Evolutionary conservation across 2,888 invertebrate genomes (phyloP), one percentile per base, ranked within the genome.

Genomic region (Kryphioiulus occultus): DNA sequence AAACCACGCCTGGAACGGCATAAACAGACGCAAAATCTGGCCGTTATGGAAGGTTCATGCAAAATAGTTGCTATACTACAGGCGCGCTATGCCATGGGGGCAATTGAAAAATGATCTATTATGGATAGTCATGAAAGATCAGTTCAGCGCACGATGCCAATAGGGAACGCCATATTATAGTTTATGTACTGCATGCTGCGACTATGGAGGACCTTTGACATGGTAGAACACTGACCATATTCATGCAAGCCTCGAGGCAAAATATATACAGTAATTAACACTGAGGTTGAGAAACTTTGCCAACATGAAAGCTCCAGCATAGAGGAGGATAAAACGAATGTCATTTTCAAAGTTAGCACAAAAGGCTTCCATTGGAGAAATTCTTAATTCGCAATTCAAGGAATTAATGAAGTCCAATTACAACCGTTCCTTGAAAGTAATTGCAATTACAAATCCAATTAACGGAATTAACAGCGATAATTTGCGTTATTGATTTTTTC

Each of bases 41-140:
- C 19, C 59, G 2, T 59, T 59, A 19, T 42, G n/a, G 19, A 59
- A 59, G 59, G n/a, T n/a, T 59, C 59, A 3, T 59, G 12, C 19
- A 3, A n/a, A 59, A 59, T 59, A 53, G 42, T 42, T 19, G n/a
- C 10, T 19, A 19, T n/a, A 59, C 59, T n/a, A 7, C 59, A 59
- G 7, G 59, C 59, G 19, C 59, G 59, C 19, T 3, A n/a, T 59
- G 59, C n/a, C 59, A 59, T n/a, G 59, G 59, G 59, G 59, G n/a
- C 59, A 59, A 59, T 59, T 59, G 59, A n/a, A 59, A 59, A 59
- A 59, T 59, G 59, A 59, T 59, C 59, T 59, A 59, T n/a, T 59
- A 59, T n/a, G 59, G 59, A 59, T 59, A 59, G 59, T n/a, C 59
- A 59, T 59, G 59, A 9, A n/a, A 59, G 59, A n/a, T 59, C 59